Evolutionary conservation across 92 coral and sea anemone genomes (phyloP).

Genomic region (Parazoanthus darwini): DNA sequence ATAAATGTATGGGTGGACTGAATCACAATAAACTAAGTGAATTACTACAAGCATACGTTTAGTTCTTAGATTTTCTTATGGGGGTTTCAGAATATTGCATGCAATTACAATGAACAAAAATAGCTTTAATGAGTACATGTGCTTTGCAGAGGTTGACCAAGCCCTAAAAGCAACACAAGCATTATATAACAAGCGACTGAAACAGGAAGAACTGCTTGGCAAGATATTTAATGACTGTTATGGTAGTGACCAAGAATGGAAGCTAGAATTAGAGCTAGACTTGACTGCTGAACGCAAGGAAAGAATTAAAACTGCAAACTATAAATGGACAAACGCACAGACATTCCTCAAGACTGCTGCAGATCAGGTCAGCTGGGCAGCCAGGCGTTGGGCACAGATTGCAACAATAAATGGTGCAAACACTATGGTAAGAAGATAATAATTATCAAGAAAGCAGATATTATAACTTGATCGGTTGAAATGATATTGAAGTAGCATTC

Average conservation of each 20-base stretch:
- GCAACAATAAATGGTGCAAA: conserved; percentile 58
- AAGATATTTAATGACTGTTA: conserved; percentile 87
- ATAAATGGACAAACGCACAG: conserved; percentile 78
- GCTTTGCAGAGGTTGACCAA: conserved; percentile 40
- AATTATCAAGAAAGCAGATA: no score
- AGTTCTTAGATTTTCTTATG: no score
- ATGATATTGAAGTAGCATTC: no score
- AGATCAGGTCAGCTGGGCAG: conserved; percentile 80
- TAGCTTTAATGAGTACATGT: no score
- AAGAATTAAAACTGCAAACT: conserved; percentile 65
- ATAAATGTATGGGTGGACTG: no score
- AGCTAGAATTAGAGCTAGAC: conserved; percentile 86
- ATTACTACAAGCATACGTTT: no score
- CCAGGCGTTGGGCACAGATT: conserved; percentile 97
- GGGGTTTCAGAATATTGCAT: neutral
- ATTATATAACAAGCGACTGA: conserved; percentile 43
- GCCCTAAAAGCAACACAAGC: conserved; percentile 57
- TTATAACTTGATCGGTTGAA: no score
- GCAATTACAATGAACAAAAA: no score
- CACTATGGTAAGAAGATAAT: conserved; percentile 61
- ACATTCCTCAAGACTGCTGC: conserved; percentile 64
- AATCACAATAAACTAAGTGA: no score
- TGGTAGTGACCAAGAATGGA: conserved; percentile 92
- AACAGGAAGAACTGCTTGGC: conserved; percentile 72
- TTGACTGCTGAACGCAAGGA: conserved; percentile 73